phyloP scores from a whole-genome alignment of 2,797 vertebrate species.

The Pagetopsis macropterus region DNA sequence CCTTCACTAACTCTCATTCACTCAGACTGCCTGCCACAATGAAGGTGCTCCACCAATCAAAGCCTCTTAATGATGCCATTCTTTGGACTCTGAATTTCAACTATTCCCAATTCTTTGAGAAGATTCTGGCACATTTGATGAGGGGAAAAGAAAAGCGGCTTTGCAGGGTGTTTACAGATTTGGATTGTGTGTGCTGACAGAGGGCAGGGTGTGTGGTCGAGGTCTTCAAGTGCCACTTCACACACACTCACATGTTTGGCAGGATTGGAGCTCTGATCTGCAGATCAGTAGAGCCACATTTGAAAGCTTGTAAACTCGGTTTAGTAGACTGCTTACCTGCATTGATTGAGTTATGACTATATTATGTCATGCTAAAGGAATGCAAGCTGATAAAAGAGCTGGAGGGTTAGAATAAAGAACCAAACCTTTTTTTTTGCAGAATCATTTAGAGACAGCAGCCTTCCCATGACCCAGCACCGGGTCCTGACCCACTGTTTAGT shows the following conservation, averaged over 20 bases:
- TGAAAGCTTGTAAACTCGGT: conserved; percentile 14
- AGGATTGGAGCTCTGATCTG: conserved; percentile 52
- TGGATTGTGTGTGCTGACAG: conserved; percentile 83
- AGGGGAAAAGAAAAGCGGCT: conserved; percentile 85
- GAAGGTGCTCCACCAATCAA: conserved; percentile 58
- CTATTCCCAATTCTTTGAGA: conserved; percentile 85
- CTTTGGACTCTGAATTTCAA: conserved; percentile 83
- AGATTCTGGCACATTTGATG: conserved; percentile 90
- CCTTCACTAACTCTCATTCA: conserved; percentile 49
- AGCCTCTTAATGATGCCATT: conserved; percentile 86
- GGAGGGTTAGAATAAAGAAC: background rate
- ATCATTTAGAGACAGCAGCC: conserved; percentile 2
- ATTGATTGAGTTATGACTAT: conserved; percentile 20
- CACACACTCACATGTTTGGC: conserved; percentile 77
- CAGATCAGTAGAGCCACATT: conserved; percentile 28
- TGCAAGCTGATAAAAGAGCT: background rate
- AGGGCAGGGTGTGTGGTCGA: conserved; percentile 87
- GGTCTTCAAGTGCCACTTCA: conserved; percentile 92
- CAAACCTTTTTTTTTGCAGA: conserved; percentile 4
- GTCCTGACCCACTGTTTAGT: conserved; percentile 44
- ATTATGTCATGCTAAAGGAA: conserved; percentile 50
- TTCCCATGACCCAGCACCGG: conserved; percentile 50
- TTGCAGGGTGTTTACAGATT: conserved; percentile 91
- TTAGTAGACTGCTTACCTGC: conserved; percentile 18
- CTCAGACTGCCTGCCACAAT: conserved; percentile 44